Conservation (phyloP, 2,113 vertebrate species). For the Pedetes capensis region DNA sequence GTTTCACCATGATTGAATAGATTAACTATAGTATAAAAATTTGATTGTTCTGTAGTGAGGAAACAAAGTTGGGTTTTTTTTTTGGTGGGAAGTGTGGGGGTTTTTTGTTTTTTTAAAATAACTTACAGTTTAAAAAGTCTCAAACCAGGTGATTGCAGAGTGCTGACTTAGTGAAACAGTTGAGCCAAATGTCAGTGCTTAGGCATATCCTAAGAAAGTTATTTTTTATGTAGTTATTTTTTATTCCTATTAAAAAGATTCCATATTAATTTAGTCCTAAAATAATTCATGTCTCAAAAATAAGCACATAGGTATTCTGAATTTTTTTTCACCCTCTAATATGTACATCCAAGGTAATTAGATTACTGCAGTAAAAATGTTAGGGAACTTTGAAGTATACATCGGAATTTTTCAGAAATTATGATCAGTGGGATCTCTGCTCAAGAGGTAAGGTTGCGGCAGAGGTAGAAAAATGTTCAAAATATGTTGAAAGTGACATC, state of each 20-base stretch:
- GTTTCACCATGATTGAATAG: neutral
- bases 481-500: neutral
- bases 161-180: neutral
- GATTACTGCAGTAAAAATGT: slow-evolving; percentile 5
- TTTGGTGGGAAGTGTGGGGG: neutral
- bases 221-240: neutral
- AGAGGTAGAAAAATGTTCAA: slow-evolving; percentile 51
- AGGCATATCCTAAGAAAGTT: slow-evolving; percentile 11
- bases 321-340: neutral
- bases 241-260: slow-evolving; percentile 34
- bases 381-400: slow-evolving; percentile 50
- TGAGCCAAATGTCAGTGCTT: neutral
- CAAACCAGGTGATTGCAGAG: neutral
- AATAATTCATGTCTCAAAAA: slow-evolving; percentile 30
- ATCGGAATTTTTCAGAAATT: slow-evolving; percentile 63
- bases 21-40: neutral
- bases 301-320: neutral
- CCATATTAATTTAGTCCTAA: slow-evolving; percentile 38
- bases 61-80: slow-evolving; percentile 13
- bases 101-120: neutral
- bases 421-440: slow-evolving; percentile 63
- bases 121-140: slow-evolving; percentile 6
- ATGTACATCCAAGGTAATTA: slow-evolving; percentile 17
- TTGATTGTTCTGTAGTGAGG: neutral
- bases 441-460: slow-evolving; percentile 73